Evolutionary conservation across 2,888 invertebrate genomes (phyloP).

Genomic region (Barypeithes pellucidus): DNA sequence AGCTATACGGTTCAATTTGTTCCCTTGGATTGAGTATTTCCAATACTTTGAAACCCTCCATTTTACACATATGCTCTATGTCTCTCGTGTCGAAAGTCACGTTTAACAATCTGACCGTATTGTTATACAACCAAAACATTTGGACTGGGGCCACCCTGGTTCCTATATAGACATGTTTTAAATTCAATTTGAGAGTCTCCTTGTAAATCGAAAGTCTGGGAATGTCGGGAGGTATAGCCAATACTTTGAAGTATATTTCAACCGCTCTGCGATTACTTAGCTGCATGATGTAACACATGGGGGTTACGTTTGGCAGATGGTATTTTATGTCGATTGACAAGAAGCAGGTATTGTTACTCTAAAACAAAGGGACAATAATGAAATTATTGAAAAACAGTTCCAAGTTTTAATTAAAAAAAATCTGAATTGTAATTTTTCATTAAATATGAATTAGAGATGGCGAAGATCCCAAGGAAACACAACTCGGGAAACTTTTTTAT

Average conservation of each 20-base stretch:
- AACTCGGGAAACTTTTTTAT: too few species aligned
- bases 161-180: constrained; percentile 64
- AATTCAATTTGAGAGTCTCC: constrained; percentile 53
- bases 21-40: constrained; percentile 66
- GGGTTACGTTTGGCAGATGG: constrained; percentile 60
- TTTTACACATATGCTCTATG: constrained; percentile 61
- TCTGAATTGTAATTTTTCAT: too few species aligned
- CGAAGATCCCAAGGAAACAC: too few species aligned
- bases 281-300: constrained; percentile 66
- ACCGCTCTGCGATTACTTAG: constrained; percentile 66
- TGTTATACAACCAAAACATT: constrained; percentile 69
- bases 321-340: constrained; percentile 66
- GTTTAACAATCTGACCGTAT: constrained; percentile 60
- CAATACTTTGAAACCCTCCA: constrained; percentile 64
- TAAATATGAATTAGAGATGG: too few species aligned
- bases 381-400: too few species aligned
- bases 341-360: constrained; percentile 57
- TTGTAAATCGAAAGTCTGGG: constrained; percentile 54
- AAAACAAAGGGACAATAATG: too few species aligned
- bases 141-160: constrained; percentile 63
- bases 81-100: constrained; percentile 62
- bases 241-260: constrained; percentile 63
- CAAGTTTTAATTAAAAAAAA: too few species aligned
- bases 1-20: constrained; percentile 59
- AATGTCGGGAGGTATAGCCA: constrained; percentile 52